A percentile compares a stretch with the other conserved stretches of the same genome.
Conservation (phyloP, 1,140 invertebrate species). For the Cepaea nemoralis region DNA sequence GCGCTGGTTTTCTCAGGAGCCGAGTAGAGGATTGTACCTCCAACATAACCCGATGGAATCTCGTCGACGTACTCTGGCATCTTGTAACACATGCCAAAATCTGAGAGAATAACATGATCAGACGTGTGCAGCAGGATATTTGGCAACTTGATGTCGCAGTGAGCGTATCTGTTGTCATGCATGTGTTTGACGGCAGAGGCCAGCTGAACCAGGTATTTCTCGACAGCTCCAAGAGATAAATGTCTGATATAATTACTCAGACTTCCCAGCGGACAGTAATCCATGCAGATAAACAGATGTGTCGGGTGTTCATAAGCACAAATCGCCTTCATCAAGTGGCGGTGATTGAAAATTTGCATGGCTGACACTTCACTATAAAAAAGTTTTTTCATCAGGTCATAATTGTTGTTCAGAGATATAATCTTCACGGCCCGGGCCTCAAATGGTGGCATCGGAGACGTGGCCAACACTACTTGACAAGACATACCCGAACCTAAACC, state of each 20-base stretch:
- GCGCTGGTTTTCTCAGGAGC: not conserved
- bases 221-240: not conserved
- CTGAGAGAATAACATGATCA: not conserved
- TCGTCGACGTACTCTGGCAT: not conserved
- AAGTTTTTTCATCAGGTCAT: not conserved
- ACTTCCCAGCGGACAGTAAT: not conserved
- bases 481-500: not conserved
- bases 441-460: not conserved
- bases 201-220: not conserved
- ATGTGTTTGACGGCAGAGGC: not conserved
- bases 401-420: not conserved
- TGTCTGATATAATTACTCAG: not conserved
- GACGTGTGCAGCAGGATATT: not conserved
- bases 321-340: not conserved
- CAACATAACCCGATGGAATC: not conserved
- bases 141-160: slow-evolving; percentile 9
- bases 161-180: not conserved
- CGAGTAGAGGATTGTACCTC: not conserved
- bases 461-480: not conserved
- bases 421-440: not conserved
- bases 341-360: not conserved
- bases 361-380: not conserved
- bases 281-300: not conserved
- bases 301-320: not conserved
- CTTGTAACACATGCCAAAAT: not conserved